phyloP scores from a whole-genome alignment of 2,888 invertebrate genomes.

The Ochropleura leucogaster region DNA sequence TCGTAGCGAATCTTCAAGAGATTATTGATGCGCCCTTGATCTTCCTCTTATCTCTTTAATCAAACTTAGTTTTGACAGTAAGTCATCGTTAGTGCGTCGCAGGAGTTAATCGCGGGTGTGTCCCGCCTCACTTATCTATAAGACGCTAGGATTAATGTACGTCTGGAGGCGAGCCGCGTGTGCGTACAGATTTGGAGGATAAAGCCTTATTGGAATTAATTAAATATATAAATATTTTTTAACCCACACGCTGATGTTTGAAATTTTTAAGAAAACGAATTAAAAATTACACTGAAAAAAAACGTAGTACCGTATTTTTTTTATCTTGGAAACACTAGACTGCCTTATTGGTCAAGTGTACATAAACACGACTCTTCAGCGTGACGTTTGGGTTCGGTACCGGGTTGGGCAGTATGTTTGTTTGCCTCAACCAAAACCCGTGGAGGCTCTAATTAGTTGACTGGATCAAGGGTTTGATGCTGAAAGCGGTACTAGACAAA shows the following conservation, averaged over 20 bases:
- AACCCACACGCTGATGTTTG: neutral
- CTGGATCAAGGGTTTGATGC: no score
- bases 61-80: constrained; percentile 35
- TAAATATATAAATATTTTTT: neutral
- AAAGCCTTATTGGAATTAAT: neutral
- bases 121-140: constrained; percentile 49
- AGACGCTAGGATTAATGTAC: constrained; percentile 56
- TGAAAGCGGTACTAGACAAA: no score
- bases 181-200: constrained; percentile 13
- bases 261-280: neutral
- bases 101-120: constrained; percentile 46
- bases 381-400: no score
- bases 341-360: no score
- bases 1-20: neutral
- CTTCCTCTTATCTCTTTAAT: constrained; percentile 34
- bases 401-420: no score
- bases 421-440: no score
- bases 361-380: no score
- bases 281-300: no score
- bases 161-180: constrained; percentile 36
- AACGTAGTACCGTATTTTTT: neutral
- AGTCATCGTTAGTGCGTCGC: constrained; percentile 46
- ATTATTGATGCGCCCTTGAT: constrained; percentile 20
- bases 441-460: no score
- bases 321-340: neutral